These are phyloP conservation scores for Enteromius unitaeniatus DNA, from an alignment of 2,797 vertebrate species.

Conservation along the genomic window DNA sequence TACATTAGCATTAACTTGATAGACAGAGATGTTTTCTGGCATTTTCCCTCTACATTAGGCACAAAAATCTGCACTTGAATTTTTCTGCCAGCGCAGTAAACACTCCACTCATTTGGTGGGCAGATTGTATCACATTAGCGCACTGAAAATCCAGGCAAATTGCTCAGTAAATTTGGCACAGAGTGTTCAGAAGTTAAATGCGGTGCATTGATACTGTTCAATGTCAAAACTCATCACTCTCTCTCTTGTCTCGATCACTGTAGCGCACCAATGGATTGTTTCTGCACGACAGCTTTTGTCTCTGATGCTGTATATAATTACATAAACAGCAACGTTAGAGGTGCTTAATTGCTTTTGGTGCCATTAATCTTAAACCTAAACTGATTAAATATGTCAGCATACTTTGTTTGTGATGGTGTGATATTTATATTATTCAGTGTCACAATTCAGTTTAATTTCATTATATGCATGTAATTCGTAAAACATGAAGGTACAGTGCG, in stretches of 20 bases:
- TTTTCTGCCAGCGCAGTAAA: slow-evolving; percentile 38
- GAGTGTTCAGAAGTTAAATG: slow-evolving; percentile 52
- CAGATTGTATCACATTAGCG: slow-evolving; percentile 51
- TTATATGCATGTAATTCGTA: not conserved
- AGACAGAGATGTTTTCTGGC: slow-evolving; percentile 15
- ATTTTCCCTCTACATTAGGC: slow-evolving; percentile 31
- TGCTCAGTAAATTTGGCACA: slow-evolving; percentile 39
- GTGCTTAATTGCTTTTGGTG: slow-evolving; percentile 67
- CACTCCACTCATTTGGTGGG: slow-evolving; percentile 43
- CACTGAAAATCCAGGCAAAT: slow-evolving; percentile 36
- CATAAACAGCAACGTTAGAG: slow-evolving; percentile 64
- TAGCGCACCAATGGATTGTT: slow-evolving; percentile 37
- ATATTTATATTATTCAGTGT: slow-evolving; percentile 50
- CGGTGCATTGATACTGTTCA: slow-evolving; percentile 46
- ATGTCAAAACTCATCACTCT: slow-evolving; percentile 53
- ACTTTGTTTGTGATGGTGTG: slow-evolving; percentile 41
- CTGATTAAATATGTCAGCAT: slow-evolving; percentile 64
- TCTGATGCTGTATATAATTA: slow-evolving; percentile 65
- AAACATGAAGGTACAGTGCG: not conserved
- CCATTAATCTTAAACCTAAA: slow-evolving; percentile 68
- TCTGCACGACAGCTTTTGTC: slow-evolving; percentile 57
- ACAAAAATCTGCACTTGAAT: slow-evolving; percentile 32
- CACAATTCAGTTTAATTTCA: slow-evolving; percentile 5
- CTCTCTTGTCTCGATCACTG: slow-evolving; percentile 15
- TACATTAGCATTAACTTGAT: slow-evolving; percentile 40